Conservation (phyloP, 2,113 vertebrate species). For the Hydrochoerus hydrochaeris region DNA sequence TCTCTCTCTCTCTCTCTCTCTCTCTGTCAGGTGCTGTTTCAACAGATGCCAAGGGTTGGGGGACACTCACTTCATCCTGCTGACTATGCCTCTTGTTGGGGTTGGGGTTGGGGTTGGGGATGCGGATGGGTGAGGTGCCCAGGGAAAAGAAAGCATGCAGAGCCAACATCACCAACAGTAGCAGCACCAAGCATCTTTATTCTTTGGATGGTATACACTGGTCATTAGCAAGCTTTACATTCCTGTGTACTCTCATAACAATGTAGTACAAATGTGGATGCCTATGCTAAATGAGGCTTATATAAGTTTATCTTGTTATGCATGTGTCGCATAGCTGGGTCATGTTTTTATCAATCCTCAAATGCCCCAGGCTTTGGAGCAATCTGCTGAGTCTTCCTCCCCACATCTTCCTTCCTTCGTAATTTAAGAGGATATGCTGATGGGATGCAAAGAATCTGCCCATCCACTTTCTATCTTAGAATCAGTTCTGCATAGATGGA, state of each 20-base stretch:
- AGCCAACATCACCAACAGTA: background rate
- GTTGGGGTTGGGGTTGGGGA: background rate
- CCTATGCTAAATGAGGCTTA: background rate
- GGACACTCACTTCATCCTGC: background rate
- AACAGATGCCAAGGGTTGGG: background rate
- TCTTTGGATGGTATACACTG: background rate
- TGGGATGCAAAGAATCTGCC: background rate
- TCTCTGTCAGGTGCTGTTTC: background rate
- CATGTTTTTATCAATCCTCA: background rate
- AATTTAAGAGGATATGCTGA: background rate
- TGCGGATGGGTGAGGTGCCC: no score
- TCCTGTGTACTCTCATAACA: background rate
- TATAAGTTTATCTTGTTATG: background rate
- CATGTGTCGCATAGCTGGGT: background rate
- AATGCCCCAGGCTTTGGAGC: background rate
- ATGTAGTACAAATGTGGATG: background rate
- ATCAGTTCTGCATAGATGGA: background rate
- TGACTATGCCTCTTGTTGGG: background rate
- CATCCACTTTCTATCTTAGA: conserved; percentile 22
- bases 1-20: background rate
- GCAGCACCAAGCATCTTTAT: background rate
- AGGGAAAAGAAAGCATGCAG: background rate
- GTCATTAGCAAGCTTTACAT: background rate
- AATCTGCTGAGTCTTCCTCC: background rate
- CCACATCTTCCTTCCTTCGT: background rate